Conservation (phyloP, 2,113 vertebrate genomes). For the Beaufortia kweichowensis region DNA sequence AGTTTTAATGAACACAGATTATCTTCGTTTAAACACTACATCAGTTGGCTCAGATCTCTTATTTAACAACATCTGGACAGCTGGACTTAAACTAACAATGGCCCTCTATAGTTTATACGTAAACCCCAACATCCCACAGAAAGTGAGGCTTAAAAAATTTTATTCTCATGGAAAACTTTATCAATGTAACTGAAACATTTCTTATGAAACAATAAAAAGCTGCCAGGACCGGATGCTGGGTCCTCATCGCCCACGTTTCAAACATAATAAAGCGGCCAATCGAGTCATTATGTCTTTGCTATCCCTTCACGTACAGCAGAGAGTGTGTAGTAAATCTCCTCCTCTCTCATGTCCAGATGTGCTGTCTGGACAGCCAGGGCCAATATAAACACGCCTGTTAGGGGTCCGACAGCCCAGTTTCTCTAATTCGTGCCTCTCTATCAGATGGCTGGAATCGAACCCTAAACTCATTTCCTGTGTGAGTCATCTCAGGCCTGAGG, state of each 20-base stretch:
- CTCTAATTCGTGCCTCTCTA: conserved; percentile 50
- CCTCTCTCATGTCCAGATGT: conserved; percentile 56
- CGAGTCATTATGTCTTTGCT: conserved; percentile 49
- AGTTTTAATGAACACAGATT: too few species aligned
- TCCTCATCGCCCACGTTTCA: conserved; percentile 59
- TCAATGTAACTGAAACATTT: conserved; percentile 12
- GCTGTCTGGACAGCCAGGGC: conserved; percentile 54
- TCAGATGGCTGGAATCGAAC: conserved; percentile 59
- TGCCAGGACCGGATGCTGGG: conserved; percentile 48
- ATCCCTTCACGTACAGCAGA: conserved; percentile 49
- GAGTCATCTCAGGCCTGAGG: conserved; percentile 47
- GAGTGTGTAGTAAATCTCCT: conserved; percentile 42
- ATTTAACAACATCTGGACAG: conserved; percentile 21
- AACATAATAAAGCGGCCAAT: conserved; percentile 53
- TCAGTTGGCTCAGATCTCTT: conserved; percentile 1
- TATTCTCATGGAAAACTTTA: background rate
- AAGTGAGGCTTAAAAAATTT: conserved; percentile 18
- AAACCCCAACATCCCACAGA: conserved; percentile 9
- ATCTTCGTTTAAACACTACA: background rate
- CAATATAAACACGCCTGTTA: conserved; percentile 61
- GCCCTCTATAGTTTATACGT: conserved; percentile 6
- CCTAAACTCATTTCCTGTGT: conserved; percentile 64
- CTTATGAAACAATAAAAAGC: conserved; percentile 48
- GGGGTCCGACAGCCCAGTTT: conserved; percentile 43
- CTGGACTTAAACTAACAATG: conserved; percentile 24